A percentile compares a stretch with the other conserved stretches of the same genome.
phyloP scores from a whole-genome alignment of 2,113 vertebrate species.

The Amblyornis subalaris region DNA sequence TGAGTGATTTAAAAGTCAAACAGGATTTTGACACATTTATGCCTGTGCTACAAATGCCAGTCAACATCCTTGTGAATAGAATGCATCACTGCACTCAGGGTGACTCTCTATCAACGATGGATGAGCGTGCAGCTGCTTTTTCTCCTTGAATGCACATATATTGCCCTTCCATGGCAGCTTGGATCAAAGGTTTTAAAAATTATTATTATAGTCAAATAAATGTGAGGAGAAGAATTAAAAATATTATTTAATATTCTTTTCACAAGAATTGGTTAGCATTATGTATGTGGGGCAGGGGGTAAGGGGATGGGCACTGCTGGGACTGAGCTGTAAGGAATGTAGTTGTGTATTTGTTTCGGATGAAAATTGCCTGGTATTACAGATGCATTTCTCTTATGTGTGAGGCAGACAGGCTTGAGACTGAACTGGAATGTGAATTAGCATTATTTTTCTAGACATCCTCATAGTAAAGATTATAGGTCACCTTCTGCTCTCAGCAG shows the following conservation, averaged over 20 bases:
- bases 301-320: background rate
- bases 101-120: background rate
- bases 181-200: background rate
- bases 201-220: background rate
- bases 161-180: background rate
- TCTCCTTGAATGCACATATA: background rate
- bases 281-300: background rate
- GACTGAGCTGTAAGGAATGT: background rate
- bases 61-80: background rate
- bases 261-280: background rate
- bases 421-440: fast-evolving
- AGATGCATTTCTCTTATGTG: background rate
- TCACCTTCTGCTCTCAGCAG: background rate
- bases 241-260: background rate
- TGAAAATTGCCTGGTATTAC: background rate
- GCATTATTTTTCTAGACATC: background rate
- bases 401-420: background rate
- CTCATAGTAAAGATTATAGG: background rate
- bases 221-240: background rate
- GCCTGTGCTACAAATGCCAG: background rate
- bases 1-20: background rate
- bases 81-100: fast-evolving
- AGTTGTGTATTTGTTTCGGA: background rate
- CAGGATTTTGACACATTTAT: background rate
- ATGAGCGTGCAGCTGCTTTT: background rate